Conservation (phyloP, 2,113 vertebrate species). For the Pedetes capensis region DNA sequence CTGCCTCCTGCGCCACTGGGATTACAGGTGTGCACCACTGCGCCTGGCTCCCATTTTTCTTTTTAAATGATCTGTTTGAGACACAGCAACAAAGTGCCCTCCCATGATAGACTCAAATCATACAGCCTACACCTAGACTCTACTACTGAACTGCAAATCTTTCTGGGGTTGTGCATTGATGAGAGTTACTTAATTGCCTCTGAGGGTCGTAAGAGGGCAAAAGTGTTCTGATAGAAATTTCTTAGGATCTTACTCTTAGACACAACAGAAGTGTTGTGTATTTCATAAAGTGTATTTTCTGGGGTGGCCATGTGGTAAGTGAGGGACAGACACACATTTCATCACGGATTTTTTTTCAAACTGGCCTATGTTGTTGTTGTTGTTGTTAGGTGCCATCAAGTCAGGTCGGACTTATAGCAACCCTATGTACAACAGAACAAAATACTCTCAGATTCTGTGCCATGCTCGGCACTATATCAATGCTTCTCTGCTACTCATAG, state of each 20-base stretch:
- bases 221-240: background rate
- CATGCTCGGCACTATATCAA: no score
- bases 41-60: background rate
- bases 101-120: constrained; percentile 22
- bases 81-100: background rate
- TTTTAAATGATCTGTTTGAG: background rate
- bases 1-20: no score
- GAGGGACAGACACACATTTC: background rate
- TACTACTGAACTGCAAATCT: background rate
- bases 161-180: background rate
- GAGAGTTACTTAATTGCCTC: background rate
- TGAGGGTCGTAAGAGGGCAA: background rate
- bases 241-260: background rate
- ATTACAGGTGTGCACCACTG: no score
- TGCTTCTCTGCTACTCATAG: no score
- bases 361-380: no score
- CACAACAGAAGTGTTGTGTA: background rate
- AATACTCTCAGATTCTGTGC: no score
- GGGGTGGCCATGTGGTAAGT: background rate
- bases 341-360: background rate
- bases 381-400: no score
- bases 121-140: background rate
- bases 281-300: background rate
- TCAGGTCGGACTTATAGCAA: no score
- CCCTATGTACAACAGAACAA: no score